Conservation (phyloP, 2,888 invertebrate species). For the Gerosis bhagava region DNA sequence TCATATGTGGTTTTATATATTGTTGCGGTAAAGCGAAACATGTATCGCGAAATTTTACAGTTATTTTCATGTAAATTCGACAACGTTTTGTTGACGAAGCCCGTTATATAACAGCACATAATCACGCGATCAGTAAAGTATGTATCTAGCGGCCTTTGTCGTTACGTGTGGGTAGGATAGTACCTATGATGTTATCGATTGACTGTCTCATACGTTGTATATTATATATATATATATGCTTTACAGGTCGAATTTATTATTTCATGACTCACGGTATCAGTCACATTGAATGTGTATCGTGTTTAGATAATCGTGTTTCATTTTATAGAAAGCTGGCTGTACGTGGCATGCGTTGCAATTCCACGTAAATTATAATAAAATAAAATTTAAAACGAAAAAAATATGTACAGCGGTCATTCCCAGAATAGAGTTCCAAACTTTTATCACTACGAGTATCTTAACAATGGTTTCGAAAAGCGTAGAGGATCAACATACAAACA, state of each 20-base stretch:
- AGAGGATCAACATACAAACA: no score
- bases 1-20: neutral
- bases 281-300: no score
- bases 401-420: no score
- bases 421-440: no score
- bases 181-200: slow-evolving; percentile 32
- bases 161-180: slow-evolving; percentile 30
- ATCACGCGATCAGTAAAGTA: slow-evolving; percentile 50
- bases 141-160: slow-evolving; percentile 35
- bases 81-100: slow-evolving; percentile 40
- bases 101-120: slow-evolving; percentile 47
- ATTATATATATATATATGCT: neutral
- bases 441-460: no score
- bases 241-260: neutral
- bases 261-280: neutral
- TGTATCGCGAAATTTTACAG: slow-evolving; percentile 49
- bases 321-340: no score
- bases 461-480: no score
- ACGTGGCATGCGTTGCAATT: no score
- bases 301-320: no score
- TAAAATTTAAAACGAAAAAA: no score
- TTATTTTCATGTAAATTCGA: slow-evolving; percentile 53
- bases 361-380: no score
- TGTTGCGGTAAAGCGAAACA: neutral
- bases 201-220: slow-evolving; percentile 23